Base-by-base conservation (phyloP, 1,140 invertebrate species). In the Drosophila ohnishii region DNA sequence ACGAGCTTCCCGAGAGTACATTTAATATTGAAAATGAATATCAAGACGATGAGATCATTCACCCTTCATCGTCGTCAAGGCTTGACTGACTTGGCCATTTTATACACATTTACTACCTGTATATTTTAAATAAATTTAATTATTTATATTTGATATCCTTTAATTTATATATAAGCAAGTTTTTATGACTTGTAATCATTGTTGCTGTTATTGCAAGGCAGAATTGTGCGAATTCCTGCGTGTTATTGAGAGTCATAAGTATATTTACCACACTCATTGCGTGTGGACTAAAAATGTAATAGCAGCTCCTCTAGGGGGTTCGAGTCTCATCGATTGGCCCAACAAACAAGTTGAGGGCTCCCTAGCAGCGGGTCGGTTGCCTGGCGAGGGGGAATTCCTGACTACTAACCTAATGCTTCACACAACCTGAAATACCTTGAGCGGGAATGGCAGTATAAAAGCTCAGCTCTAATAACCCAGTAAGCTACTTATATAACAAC, bases 391-490 rank as follows among this genome's bases (percentile, higher is more conserved):
- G 5, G 11, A 13, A n/a, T 25, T 16, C 16, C 25, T 42, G 19
- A 60, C 61, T 60, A 63, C 61, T 63, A 60, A 63, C 61, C 61
- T 37, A 62, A 57, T 62, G 34, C n/a, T 56, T 56, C 1, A 25
- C 59, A 64, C 61, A 64, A 64, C 28, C 28, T 13, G 22, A 13
- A 42, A 61, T 11, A 25, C 10, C 28, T 60, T 60, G 61, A 42
- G 56, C 56, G 5, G 0, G 19, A 37, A 35, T 60, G 35, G 11
- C n/a, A 28, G 59, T 11, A 3, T 14, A 22, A 13, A 1, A 16
- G 10, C 9, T 32, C 6, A 8, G 2, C 13, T 14, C 16, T 14
- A 9, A 16, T 42, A 50, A 67, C 64, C 11, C n/a, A 67, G 65
- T 65, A 66, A 22, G 40, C 65, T 2, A 19, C 11, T 65, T 42